Conservation (phyloP, 2,797 vertebrate genomes). For the Mionectes olivaceus region DNA sequence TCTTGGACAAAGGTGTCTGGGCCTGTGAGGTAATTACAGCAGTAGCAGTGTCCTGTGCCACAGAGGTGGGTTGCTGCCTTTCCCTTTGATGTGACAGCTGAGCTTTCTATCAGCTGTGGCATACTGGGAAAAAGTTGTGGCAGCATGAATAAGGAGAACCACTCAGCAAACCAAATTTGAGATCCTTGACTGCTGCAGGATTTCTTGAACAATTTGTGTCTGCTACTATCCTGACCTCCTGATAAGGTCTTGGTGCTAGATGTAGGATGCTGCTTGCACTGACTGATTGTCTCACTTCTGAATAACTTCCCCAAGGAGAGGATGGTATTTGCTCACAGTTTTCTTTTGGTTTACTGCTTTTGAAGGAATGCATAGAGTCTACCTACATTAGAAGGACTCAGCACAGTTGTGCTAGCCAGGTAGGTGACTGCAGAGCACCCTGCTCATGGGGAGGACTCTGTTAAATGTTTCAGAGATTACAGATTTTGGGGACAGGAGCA, state of each 20-base stretch:
- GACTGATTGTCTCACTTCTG: not conserved
- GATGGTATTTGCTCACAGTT: not conserved
- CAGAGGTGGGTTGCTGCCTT: not conserved
- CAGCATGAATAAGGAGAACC: not conserved
- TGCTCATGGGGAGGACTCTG: not conserved
- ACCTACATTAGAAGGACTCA: not conserved
- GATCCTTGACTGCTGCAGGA: not conserved
- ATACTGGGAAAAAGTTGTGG: not conserved
- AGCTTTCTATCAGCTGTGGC: not conserved
- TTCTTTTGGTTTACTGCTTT: not conserved
- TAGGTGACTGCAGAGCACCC: not conserved
- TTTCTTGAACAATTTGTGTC: not conserved
- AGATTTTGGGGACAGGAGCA: not conserved
- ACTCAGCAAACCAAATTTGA: not conserved
- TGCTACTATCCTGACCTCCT: not conserved
- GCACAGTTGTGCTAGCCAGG: not conserved
- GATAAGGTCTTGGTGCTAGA: not conserved
- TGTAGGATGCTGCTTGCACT: not conserved
- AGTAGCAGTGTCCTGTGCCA: not conserved
- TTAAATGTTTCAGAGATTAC: not conserved
- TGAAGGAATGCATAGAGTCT: not conserved
- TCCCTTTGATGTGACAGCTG: not conserved
- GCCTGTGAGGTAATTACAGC: not conserved
- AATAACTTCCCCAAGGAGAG: not conserved
- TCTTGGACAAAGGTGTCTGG: not conserved